These are phyloP conservation scores for Pempheris klunzingeri DNA, from an alignment of 2,797 vertebrate species.

Conservation along the genomic window DNA sequence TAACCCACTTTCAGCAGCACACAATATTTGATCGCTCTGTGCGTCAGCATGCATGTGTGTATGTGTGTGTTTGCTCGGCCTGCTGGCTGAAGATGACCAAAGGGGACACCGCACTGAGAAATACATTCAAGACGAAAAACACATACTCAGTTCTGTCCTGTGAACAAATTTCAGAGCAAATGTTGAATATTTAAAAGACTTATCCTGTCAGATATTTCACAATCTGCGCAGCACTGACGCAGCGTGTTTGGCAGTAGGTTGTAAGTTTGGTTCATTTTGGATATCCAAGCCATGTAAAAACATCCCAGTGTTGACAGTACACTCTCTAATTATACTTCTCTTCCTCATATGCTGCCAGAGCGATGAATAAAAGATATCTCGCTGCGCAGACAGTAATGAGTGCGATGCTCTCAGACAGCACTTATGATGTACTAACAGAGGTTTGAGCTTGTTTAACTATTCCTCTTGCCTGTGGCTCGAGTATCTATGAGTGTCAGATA, in stretches of 20 bases:
- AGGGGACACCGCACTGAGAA: slow-evolving; percentile 30
- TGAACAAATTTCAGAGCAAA: slow-evolving; percentile 22
- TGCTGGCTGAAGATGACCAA: slow-evolving; percentile 44
- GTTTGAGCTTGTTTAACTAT: slow-evolving; percentile 57
- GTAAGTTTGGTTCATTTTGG: slow-evolving; percentile 33
- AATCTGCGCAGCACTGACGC: background rate
- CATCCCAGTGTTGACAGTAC: slow-evolving; percentile 54
- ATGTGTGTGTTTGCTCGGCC: background rate
- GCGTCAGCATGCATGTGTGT: slow-evolving; percentile 35
- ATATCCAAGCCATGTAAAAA: slow-evolving; percentile 44
- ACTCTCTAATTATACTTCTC: slow-evolving; percentile 58
- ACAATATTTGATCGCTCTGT: slow-evolving; percentile 48
- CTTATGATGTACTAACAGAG: slow-evolving; percentile 68
- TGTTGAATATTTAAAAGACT: slow-evolving; percentile 30
- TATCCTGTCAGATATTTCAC: background rate
- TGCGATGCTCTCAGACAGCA: slow-evolving; percentile 64
- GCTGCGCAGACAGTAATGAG: slow-evolving; percentile 53
- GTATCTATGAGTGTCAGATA: slow-evolving; percentile 41
- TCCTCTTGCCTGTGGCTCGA: slow-evolving; percentile 52
- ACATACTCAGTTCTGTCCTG: background rate
- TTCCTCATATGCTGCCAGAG: slow-evolving; percentile 34
- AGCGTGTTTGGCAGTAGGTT: slow-evolving; percentile 16
- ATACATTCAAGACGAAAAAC: slow-evolving; percentile 15
- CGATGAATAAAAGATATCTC: slow-evolving; percentile 65
- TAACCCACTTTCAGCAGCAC: slow-evolving; percentile 50